These are phyloP conservation scores for Drosophila bifasciata DNA, from an alignment of 1,140 invertebrate genomes.

Conservation along the genomic window DNA sequence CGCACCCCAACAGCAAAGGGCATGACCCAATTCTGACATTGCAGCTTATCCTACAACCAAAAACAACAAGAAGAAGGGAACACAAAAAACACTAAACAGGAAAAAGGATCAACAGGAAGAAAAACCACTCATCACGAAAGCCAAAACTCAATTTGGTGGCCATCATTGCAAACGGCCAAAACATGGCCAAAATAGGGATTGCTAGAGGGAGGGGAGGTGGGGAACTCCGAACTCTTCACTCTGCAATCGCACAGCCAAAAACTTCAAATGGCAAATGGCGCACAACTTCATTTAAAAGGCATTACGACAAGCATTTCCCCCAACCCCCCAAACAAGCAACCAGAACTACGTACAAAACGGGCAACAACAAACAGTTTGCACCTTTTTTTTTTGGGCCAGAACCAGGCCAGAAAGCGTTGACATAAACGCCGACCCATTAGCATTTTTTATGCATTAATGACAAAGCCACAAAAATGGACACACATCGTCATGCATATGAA, in stretches of 20 bases:
- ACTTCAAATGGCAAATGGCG: constrained; percentile 80
- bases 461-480: constrained; percentile 81
- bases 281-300: constrained; percentile 81
- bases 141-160: constrained; percentile 64
- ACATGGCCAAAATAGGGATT: constrained; percentile 48
- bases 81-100: constrained; percentile 3
- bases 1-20: constrained; percentile 12
- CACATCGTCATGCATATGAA: constrained; percentile 81
- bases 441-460: constrained; percentile 82
- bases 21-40: constrained; percentile 65
- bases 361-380: constrained; percentile 65
- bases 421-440: constrained; percentile 78
- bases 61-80: no score
- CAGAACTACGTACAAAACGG: constrained; percentile 8
- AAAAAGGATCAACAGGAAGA: constrained; percentile 5
- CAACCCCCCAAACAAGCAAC: constrained; percentile 44
- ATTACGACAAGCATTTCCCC: constrained; percentile 70
- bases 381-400: constrained; percentile 55
- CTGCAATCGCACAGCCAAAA: constrained; percentile 39
- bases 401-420: constrained; percentile 55
- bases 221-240: no score
- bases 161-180: constrained; percentile 72
- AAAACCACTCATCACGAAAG: constrained; percentile 50
- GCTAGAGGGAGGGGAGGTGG: not conserved
- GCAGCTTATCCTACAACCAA: constrained; percentile 63